Evolutionary conservation across 2,113 vertebrate genomes (phyloP).

Genomic region (Python bivittatus): DNA sequence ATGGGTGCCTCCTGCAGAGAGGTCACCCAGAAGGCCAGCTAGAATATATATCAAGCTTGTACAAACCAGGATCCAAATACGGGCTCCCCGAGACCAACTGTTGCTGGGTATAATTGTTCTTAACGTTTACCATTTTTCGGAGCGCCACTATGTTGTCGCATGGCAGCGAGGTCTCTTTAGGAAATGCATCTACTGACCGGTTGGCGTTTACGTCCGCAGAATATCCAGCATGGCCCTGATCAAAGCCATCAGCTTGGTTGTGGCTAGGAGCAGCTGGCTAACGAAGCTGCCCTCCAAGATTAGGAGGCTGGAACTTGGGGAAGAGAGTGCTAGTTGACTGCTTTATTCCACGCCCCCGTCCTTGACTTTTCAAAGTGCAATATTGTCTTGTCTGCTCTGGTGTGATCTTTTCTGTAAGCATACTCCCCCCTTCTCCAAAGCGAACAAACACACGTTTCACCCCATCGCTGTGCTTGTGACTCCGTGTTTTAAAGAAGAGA

Average conservation of each 20-base stretch:
- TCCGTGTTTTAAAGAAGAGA: conserved; percentile 2
- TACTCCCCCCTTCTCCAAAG: conserved; percentile 24
- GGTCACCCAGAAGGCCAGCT: neutral
- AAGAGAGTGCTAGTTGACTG: neutral
- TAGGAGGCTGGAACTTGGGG: neutral
- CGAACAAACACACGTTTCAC: neutral
- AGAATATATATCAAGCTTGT: neutral
- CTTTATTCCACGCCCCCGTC: neutral
- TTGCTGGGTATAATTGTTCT: neutral
- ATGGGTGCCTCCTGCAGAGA: neutral
- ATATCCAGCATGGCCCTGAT: neutral
- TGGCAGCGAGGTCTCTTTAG: no score
- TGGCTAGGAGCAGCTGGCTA: neutral
- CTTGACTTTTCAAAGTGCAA: conserved; percentile 61
- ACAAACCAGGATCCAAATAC: neutral
- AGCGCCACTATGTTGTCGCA: neutral
- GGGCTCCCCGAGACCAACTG: no score
- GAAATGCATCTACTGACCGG: neutral
- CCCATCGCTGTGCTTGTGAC: conserved; percentile 54
- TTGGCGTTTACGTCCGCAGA: neutral
- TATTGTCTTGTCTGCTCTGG: conserved; percentile 48
- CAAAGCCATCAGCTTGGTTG: neutral
- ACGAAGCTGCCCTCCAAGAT: neutral
- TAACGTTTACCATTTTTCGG: neutral
- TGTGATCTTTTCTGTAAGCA: conserved; percentile 18